Percentiles rank a stretch among this genome's conserved stretches.
Conservation (phyloP, 2,797 vertebrate species). For the Galago senegalensis region DNA sequence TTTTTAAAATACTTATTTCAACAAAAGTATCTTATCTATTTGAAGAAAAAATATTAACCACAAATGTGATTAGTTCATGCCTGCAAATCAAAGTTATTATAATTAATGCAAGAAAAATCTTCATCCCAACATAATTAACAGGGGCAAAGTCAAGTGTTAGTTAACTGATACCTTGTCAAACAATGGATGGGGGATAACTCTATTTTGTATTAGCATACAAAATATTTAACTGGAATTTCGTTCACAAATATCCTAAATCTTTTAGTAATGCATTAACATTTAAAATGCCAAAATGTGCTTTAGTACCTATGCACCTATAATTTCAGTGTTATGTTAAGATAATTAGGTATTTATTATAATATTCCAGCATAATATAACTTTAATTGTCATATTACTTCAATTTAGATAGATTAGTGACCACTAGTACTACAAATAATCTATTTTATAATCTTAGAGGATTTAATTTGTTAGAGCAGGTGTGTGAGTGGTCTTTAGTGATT, state of each 20-base stretch:
- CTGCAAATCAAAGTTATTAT: slow-evolving; percentile 91
- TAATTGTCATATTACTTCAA: neutral
- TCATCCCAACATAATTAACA: slow-evolving; percentile 89
- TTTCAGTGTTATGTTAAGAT: slow-evolving; percentile 3
- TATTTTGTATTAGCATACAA: slow-evolving; percentile 63
- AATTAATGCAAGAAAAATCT: slow-evolving; percentile 91
- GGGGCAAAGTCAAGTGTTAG: slow-evolving; percentile 91
- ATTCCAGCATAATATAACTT: slow-evolving; percentile 38
- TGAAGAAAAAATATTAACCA: slow-evolving; percentile 86
- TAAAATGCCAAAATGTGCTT: slow-evolving; percentile 34
- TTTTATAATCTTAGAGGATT: slow-evolving; percentile 49
- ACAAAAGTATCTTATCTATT: slow-evolving; percentile 81
- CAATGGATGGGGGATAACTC: slow-evolving; percentile 91
- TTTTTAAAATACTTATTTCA: slow-evolving; percentile 67
- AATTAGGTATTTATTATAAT: slow-evolving; percentile 42
- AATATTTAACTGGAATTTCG: slow-evolving; percentile 71
- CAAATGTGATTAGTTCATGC: slow-evolving; percentile 96
- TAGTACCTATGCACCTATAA: slow-evolving; percentile 19
- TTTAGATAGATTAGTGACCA: neutral
- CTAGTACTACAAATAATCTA: neutral
- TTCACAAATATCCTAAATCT: slow-evolving; percentile 45
- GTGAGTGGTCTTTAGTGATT: slow-evolving; percentile 39
- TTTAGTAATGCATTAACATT: slow-evolving; percentile 41
- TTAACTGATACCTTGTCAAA: slow-evolving; percentile 88
- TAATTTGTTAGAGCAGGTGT: slow-evolving; percentile 54